phyloP scores from a whole-genome alignment of 2,888 invertebrate species.

The Coecobrya sp. region DNA sequence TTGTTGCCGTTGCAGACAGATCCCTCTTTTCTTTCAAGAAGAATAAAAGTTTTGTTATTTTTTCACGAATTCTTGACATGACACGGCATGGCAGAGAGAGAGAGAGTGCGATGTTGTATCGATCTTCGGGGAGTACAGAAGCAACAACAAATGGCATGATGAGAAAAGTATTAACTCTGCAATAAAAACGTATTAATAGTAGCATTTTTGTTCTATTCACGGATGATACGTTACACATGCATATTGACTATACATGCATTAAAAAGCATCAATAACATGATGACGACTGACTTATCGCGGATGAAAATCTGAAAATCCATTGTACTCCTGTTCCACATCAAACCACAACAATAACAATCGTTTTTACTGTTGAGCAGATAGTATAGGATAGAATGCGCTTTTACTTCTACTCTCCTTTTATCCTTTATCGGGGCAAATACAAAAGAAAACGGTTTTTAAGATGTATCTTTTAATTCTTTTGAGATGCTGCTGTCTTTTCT shows the following conservation, averaged over 20 bases:
- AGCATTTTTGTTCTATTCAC: slow-evolving; percentile 48
- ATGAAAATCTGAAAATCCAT: slow-evolving; percentile 64
- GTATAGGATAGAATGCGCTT: neutral
- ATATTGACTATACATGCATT: neutral
- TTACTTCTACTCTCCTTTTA: neutral
- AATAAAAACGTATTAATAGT: slow-evolving; percentile 52
- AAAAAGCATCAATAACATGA: slow-evolving; percentile 73
- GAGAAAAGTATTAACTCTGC: slow-evolving; percentile 55
- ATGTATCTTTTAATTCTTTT: slow-evolving; percentile 40
- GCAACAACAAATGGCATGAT: slow-evolving; percentile 60
- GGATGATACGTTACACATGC: neutral
- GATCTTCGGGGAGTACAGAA: slow-evolving; percentile 67
- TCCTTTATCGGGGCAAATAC: slow-evolving; percentile 31
- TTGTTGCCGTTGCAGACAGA: slow-evolving; percentile 20
- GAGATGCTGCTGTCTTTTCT: slow-evolving; percentile 4
- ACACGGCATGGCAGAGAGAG: slow-evolving; percentile 52
- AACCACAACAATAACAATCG: slow-evolving; percentile 36
- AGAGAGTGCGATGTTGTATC: slow-evolving; percentile 4
- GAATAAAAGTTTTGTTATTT: slow-evolving; percentile 58
- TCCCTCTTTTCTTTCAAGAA: slow-evolving; percentile 17
- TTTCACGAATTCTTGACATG: slow-evolving; percentile 79
- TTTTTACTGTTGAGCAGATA: slow-evolving; percentile 30
- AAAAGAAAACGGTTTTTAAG: slow-evolving; percentile 44
- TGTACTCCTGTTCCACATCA: slow-evolving; percentile 62
- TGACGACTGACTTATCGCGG: slow-evolving; percentile 74